Evolutionary conservation across 2,888 invertebrate species (phyloP).

Genomic region (Plebejus melissa): DNA sequence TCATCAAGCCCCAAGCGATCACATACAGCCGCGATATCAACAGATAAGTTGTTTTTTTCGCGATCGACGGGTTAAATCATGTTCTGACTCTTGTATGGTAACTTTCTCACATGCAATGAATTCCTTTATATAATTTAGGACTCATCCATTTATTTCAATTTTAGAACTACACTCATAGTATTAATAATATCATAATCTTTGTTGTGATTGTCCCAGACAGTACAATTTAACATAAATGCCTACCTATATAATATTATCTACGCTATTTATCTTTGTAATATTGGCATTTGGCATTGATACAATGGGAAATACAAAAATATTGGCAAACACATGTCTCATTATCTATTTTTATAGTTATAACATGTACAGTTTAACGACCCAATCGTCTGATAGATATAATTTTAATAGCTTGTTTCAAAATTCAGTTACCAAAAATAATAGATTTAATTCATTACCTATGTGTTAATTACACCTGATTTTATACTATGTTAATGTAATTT

Average conservation of each 20-base stretch:
- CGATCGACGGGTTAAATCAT: no score
- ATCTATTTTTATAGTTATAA: conserved; percentile 9
- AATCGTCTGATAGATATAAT: background rate
- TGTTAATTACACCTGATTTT: no score
- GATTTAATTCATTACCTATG: no score
- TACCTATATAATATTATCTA: background rate
- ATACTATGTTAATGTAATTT: background rate
- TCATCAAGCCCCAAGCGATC: no score
- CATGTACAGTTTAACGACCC: conserved; percentile 6
- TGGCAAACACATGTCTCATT: conserved; percentile 15
- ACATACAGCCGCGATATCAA: no score
- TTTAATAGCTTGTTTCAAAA: background rate
- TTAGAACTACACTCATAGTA: background rate
- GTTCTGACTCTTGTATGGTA: background rate
- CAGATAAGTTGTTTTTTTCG: no score
- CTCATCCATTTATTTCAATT: background rate
- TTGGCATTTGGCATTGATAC: conserved; percentile 11
- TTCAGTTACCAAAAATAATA: background rate
- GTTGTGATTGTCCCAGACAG: background rate
- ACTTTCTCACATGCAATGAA: background rate
- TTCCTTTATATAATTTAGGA: background rate
- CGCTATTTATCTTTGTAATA: conserved; percentile 1
- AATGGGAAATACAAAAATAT: conserved; percentile 12
- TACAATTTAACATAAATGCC: background rate
- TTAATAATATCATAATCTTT: background rate